Conservation (phyloP, 1,140 invertebrate species). For the Anthonomus grandis region DNA sequence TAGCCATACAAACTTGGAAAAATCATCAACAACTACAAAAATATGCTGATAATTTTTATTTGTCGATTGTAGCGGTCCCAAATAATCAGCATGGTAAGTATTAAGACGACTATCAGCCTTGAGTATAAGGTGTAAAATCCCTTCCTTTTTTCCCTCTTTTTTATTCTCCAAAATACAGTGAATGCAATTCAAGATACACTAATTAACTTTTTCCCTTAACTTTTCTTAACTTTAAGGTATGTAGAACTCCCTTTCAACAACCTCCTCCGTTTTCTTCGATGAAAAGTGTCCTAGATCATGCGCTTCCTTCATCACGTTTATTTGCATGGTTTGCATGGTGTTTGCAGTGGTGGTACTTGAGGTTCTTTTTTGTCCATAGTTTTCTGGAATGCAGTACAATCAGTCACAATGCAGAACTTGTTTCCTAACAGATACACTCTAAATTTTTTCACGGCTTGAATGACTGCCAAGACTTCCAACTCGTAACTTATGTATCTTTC, state of each 20-base stretch:
- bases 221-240: no score
- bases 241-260: slow-evolving; percentile 27
- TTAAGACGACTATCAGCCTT: slow-evolving; percentile 34
- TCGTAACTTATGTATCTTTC: slow-evolving; percentile 44
- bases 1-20: slow-evolving; percentile 46
- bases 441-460: slow-evolving; percentile 52
- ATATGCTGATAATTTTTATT: slow-evolving; percentile 46
- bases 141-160: slow-evolving; percentile 48
- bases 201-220: no score
- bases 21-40: slow-evolving; percentile 45
- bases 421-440: slow-evolving; percentile 50
- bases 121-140: slow-evolving; percentile 24
- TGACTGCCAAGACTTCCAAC: slow-evolving; percentile 52
- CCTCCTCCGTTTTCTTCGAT: slow-evolving; percentile 28
- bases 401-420: slow-evolving; percentile 49
- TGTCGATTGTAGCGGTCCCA: slow-evolving; percentile 40
- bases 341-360: slow-evolving; percentile 2
- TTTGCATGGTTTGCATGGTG: slow-evolving; percentile 25
- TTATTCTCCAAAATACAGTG: slow-evolving; percentile 42
- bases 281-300: slow-evolving; percentile 7
- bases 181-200: no score
- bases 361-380: slow-evolving; percentile 8
- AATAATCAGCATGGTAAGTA: slow-evolving; percentile 42
- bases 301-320: slow-evolving; percentile 26
- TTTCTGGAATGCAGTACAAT: slow-evolving; percentile 42